Evolutionary conservation across 2,888 invertebrate species (phyloP), one percentile per base, ranked within the genome.

Genomic region (Clusia tigrina): DNA sequence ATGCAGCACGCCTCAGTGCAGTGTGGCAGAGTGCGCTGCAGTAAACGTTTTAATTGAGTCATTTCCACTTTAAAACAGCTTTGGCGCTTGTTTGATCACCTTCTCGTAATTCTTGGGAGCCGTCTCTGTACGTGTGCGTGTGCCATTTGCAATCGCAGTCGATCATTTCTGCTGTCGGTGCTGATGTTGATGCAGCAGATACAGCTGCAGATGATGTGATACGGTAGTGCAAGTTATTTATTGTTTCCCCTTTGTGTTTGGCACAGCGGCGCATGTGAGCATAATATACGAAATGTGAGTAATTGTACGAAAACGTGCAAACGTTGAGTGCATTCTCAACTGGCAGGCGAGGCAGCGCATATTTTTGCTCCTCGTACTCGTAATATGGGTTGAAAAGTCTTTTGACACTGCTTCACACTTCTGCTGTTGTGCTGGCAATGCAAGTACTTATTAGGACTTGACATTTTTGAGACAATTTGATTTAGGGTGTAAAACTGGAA

Each of bases 21-120:
- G 42, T 17, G n/a, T 62, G 60, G 64, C 54, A 61, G 15, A 12
- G 46, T 42, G 42, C 42, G n/a, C 63, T 63, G 64, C 54, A 61
- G 15, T 15, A 37, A 38, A 48, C 42, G 54, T 55, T 66, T 64
- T 71, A 73, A 76, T 76, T 74, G 71, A 76, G 73, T 70, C 72
- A 73, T 76, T 73, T 68, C 54, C 24, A 37, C 20, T 23, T 53
- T 53, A 23, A 53, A 53, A 17, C 48, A 9, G 52, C 24, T 38
- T 23, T 59, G 46, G 59, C 59, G 59, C 59, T 58, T 38, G 42
- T 51, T 10, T 15, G 51, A 20, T 51, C 51, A 18, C 17, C 51
- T 18, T 22, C 5, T 15, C 12, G 24, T 17, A 23, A n/a, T n/a
- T n/a, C n/a, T n/a, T n/a, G n/a, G n/a, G n/a, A n/a, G n/a, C n/a